phyloP scores from a whole-genome alignment of 2,797 vertebrate species.

The Cercopithecus hamlyni region DNA sequence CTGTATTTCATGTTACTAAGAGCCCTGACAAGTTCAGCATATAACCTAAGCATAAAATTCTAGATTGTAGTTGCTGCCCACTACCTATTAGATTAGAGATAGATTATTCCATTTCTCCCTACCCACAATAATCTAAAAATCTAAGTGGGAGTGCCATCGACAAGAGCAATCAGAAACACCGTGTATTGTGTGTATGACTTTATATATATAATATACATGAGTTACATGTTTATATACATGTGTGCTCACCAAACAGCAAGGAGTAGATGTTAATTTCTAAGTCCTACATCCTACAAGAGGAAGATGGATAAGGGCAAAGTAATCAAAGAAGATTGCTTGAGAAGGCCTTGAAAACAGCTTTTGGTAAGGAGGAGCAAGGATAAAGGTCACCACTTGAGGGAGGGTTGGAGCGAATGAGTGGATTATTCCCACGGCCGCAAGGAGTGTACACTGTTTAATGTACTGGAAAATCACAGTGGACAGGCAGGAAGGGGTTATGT shows the following conservation, averaged over 20 bases:
- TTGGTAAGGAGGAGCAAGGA: neutral
- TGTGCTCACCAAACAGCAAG: neutral
- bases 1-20: neutral
- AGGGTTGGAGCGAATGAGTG: neutral
- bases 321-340: neutral
- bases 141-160: neutral
- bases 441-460: neutral
- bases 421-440: neutral
- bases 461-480: neutral
- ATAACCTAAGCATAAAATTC: neutral
- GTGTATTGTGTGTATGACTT: neutral
- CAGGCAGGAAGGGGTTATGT: constrained; percentile 23
- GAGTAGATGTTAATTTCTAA: neutral
- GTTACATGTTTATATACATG: neutral
- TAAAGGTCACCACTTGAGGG: neutral
- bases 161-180: neutral
- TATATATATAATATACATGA: neutral
- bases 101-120: neutral
- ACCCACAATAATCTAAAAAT: neutral
- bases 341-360: neutral
- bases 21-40: neutral
- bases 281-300: neutral
- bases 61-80: neutral
- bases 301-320: neutral
- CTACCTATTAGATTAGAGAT: neutral